These are phyloP conservation scores for Hylyphantes graminicola DNA, from an alignment of 1,140 invertebrate species.

Conservation along the genomic window DNA sequence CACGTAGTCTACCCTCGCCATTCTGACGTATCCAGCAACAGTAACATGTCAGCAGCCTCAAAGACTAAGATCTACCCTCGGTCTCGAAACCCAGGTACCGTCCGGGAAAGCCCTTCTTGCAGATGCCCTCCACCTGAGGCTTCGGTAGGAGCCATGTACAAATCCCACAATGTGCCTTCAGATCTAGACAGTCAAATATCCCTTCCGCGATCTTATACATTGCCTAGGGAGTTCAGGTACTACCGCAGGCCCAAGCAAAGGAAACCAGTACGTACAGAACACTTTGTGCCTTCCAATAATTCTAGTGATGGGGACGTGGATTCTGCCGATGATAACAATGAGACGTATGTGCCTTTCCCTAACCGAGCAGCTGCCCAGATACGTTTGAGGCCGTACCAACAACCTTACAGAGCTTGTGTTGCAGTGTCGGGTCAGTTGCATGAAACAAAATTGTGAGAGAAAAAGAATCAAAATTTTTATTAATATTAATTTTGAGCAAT, in stretches of 20 bases:
- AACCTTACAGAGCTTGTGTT: constrained; percentile 52
- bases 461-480: constrained; percentile 24
- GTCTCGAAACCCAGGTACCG: constrained; percentile 39
- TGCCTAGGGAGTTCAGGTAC: constrained; percentile 86
- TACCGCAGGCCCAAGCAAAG: constrained; percentile 72
- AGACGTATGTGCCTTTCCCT: constrained; percentile 52
- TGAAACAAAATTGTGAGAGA: constrained; percentile 56
- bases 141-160: constrained; percentile 68
- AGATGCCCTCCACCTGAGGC: constrained; percentile 48
- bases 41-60: constrained; percentile 54
- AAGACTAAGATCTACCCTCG: constrained; percentile 53
- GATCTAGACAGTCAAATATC: constrained; percentile 83
- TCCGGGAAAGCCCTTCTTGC: constrained; percentile 45
- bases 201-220: constrained; percentile 82
- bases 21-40: constrained; percentile 60
- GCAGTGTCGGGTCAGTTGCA: constrained; percentile 50
- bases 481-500: neutral
- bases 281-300: constrained; percentile 82
- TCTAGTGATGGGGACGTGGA: constrained; percentile 80
- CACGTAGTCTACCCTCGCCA: constrained; percentile 37
- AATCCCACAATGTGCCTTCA: constrained; percentile 73
- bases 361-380: constrained; percentile 43
- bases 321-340: constrained; percentile 64
- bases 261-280: constrained; percentile 72
- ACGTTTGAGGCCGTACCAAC: constrained; percentile 50